Conservation (phyloP, 2,888 invertebrate species). For the Linnaemya vulpina region DNA sequence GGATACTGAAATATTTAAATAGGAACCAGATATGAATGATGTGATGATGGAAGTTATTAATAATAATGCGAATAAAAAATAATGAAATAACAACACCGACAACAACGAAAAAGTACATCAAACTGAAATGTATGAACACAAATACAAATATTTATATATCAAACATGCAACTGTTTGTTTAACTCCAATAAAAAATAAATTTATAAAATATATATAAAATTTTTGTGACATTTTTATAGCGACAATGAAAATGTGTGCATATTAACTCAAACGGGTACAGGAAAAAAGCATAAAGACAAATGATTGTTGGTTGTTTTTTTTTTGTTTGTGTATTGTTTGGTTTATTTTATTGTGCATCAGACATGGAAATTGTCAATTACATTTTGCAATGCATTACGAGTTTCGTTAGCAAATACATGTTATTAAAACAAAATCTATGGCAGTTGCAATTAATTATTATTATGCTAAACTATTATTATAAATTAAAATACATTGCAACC, state of each 20-base stretch:
- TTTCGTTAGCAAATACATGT: not conserved
- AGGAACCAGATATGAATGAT: slow-evolving; percentile 69
- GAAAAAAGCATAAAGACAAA: not conserved
- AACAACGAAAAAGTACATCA: slow-evolving; percentile 37
- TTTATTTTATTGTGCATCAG: not conserved
- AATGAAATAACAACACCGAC: slow-evolving; percentile 26
- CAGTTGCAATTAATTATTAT: not conserved
- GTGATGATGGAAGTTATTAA: slow-evolving; percentile 68
- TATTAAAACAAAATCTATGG: not conserved
- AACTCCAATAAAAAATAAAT: not conserved
- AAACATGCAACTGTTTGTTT: slow-evolving; percentile 30
- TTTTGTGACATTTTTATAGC: slow-evolving; percentile 46
- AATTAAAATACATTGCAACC: not conserved
- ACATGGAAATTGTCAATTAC: not conserved
- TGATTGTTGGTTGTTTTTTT: too few species aligned
- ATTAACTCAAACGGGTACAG: slow-evolving; percentile 28
- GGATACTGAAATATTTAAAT: slow-evolving; percentile 68
- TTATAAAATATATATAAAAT: slow-evolving; percentile 35
- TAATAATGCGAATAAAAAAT: slow-evolving; percentile 58
- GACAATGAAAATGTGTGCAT: slow-evolving; percentile 30
- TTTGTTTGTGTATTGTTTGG: too few species aligned
- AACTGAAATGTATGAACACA: slow-evolving; percentile 34
- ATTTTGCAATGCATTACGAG: not conserved
- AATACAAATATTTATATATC: slow-evolving; percentile 8
- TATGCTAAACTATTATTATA: not conserved